These are phyloP conservation scores for Nannoperca australis DNA, from an alignment of 2,797 vertebrate species.

Conservation along the genomic window DNA sequence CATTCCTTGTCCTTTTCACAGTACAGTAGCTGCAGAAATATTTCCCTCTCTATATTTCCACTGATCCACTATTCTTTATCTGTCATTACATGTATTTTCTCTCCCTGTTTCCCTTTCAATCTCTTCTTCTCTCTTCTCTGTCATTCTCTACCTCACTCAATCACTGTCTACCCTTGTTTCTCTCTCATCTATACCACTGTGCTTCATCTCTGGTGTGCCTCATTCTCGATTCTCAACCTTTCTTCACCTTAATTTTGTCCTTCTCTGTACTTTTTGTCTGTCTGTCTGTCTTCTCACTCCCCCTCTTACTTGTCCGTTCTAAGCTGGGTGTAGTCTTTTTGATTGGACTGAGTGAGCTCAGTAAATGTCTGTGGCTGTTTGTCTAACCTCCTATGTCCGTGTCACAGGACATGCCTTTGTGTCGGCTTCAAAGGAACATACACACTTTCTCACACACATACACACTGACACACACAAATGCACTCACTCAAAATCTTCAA, in stretches of 20 bases:
- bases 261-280: conserved; percentile 1
- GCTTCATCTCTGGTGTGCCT: conserved; percentile 19
- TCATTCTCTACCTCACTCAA: conserved; percentile 25
- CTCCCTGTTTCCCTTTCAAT: background rate
- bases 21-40: conserved; percentile 12
- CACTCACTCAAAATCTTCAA: conserved; percentile 25
- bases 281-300: background rate
- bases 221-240: conserved; percentile 30
- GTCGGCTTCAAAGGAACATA: conserved; percentile 56
- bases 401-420: conserved; percentile 73
- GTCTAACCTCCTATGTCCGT: conserved; percentile 68
- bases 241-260: conserved; percentile 37
- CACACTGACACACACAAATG: conserved; percentile 18
- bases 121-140: conserved; percentile 11
- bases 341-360: conserved; percentile 30
- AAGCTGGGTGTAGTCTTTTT: conserved; percentile 20
- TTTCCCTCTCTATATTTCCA: conserved; percentile 5
- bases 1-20: conserved; percentile 50
- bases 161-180: conserved; percentile 14
- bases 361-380: conserved; percentile 62
- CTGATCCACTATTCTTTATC: conserved; percentile 7
- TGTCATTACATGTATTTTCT: conserved; percentile 2
- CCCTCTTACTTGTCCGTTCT: conserved; percentile 7
- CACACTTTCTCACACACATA: conserved; percentile 30
- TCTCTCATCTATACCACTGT: conserved; percentile 18